phyloP scores from a whole-genome alignment of 2,888 invertebrate species.

The Conomelus anceps region DNA sequence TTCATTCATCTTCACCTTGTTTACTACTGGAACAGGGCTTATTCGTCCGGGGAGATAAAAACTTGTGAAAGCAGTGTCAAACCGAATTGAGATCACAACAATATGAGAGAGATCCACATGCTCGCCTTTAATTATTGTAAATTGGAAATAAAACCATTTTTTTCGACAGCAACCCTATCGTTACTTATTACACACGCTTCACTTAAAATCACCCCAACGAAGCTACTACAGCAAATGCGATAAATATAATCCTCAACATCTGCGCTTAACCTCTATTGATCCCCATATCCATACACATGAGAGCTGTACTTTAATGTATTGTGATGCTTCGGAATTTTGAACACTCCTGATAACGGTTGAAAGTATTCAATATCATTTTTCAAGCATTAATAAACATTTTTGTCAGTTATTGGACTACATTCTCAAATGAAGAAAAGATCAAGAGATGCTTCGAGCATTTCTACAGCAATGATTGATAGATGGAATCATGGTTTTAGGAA shows the following conservation, averaged over 20 bases:
- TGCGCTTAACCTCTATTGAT: background rate
- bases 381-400: background rate
- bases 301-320: background rate
- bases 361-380: background rate
- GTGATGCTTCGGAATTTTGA: too few species aligned
- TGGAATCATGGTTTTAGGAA: too few species aligned
- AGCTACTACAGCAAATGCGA: background rate
- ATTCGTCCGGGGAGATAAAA: too few species aligned
- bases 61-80: too few species aligned
- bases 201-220: background rate
- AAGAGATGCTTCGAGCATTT: too few species aligned
- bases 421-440: too few species aligned
- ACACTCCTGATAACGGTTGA: background rate
- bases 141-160: too few species aligned
- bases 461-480: too few species aligned
- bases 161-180: background rate
- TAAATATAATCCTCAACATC: background rate
- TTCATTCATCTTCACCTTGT: too few species aligned
- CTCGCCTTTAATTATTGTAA: too few species aligned
- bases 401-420: too few species aligned
- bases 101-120: background rate
- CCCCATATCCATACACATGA: background rate
- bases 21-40: background rate
- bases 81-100: background rate
- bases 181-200: background rate